Percentiles rank a stretch among this genome's conserved stretches.
These are phyloP conservation scores for Lytechinus pictus DNA, from an alignment of 35 echinoderm and acorn worm species.

Conservation along the genomic window DNA sequence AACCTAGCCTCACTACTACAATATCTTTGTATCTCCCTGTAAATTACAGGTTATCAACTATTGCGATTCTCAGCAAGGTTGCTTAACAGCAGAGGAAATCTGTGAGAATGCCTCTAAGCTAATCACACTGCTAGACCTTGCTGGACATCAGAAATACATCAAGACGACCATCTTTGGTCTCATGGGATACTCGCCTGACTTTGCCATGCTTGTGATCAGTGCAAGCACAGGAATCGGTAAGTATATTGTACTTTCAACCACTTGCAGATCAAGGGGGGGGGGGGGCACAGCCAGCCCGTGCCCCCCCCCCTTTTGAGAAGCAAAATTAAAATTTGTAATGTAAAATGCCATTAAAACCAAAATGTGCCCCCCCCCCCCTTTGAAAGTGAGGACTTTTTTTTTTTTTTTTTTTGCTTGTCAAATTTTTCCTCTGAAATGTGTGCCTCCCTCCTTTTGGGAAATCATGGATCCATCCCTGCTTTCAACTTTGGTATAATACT, in stretches of 20 bases:
- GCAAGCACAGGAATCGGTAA: conserved; percentile 95
- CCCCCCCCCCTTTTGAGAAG: no score
- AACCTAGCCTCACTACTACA: neutral
- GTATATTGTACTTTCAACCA: neutral
- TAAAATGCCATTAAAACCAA: no score
- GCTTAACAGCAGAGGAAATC: conserved; percentile 91
- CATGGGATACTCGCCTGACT: conserved; percentile 88
- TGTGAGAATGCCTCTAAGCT: conserved; percentile 95
- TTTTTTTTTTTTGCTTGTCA: no score
- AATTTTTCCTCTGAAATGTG: no score
- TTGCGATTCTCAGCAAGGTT: conserved; percentile 89
- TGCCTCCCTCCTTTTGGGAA: no score
- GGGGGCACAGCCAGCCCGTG: no score
- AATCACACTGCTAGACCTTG: conserved; percentile 94
- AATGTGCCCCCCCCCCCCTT: no score
- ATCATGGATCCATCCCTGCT: no score
- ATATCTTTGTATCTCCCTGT: neutral
- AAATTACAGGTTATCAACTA: conserved; percentile 89
- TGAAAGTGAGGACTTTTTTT: no score
- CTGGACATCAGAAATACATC: conserved; percentile 98
- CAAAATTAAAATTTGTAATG: no score
- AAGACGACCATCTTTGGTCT: conserved; percentile 98
- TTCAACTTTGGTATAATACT: no score
- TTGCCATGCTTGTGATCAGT: conserved; percentile 99
- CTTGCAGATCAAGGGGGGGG: no score